Base-by-base conservation (phyloP, 37 sponge, comb jelly and placozoan species). In the Beroe ovata region DNA sequence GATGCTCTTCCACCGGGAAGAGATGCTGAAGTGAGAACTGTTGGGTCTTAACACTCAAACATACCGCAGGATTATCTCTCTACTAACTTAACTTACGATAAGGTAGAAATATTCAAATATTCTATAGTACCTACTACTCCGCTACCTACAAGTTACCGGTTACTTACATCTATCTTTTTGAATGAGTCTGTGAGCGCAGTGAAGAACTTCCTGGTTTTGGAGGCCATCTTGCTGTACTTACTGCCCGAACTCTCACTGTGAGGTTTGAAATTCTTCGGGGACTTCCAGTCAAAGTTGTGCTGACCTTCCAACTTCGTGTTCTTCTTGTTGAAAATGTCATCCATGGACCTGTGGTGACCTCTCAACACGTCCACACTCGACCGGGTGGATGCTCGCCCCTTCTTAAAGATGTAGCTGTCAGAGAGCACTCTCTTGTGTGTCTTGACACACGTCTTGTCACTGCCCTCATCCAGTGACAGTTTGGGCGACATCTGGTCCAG, bases 1-100 rank as follows among this genome's bases (percentile, higher is more conserved):
- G 84, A 26, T 77, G 84, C 41, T 77, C 84, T 42, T 77, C 84
- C 23, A 42, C 21, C 22, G 84, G 84, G 84, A 77, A 77, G 36
- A 77, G 84, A 1, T 33, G 21, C 84, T 77, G 84, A 41, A 36
- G n/a, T n/a, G 36, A 37, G 69, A 61, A 4, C 22, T 47, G 54
- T 47, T 47, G 54, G 54, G 11, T 47, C 54, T 47, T 47, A 47
- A 47, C 11, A n/a, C n/a, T n/a, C n/a, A n/a, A n/a, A n/a, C n/a
- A n/a, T n/a, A n/a, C n/a, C n/a, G n/a, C n/a, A n/a, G n/a, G n/a
- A n/a, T n/a, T n/a, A n/a, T n/a, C n/a, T n/a, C n/a, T n/a, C n/a
- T n/a, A n/a, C n/a, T n/a, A n/a, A n/a, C n/a, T n/a, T n/a, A n/a
- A n/a, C n/a, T n/a, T n/a, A n/a, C n/a, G n/a, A n/a, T n/a, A n/a